Base-by-base conservation (phyloP, 1,140 invertebrate species). In the fruit fly (Drosophila melanogaster) region DNA sequence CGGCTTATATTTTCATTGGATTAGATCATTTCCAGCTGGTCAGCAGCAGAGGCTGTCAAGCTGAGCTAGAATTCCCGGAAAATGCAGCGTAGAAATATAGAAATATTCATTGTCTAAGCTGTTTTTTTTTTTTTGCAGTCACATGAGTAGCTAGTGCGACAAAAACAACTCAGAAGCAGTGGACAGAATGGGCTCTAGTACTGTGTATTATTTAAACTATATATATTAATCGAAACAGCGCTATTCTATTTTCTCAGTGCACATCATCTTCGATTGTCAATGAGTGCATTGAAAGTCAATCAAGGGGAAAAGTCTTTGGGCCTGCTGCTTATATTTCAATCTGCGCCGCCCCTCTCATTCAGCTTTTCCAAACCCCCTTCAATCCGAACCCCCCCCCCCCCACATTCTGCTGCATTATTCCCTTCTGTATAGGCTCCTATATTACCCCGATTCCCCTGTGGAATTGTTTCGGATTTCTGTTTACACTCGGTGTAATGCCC, bases 1-100 rank as follows among this genome's bases (percentile, higher is more conserved):
- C 58, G n/a, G 50, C 3, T 12, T 49, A 30, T 30, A 49, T 60
- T 46, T 64, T 22, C 19, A 38, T 41, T 51, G 46, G 55, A 78
- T 86, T 58, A 77, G 79, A 89, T 89, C 69, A 89, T 73, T 89
- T 87, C 71, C 83, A 89, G 84, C 72, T 87, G 83, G 59, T 76
- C 56, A 44, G 26, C 56, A 44, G 26, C 38, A 38, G 40, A 56
- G 46, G 43, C 46, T 58, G 41, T 41, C 37, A 60, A 51, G 54
- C 57, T 83, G 53, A 64, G 56, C 22, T 37, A 57, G 56, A 85
- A 73, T 85, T 84, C 81, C 49, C 22, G 26, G 73, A 40, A 84
- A 79, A 46, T 49, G 47, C 37, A 59, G 30, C 59, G 1, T 51
- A 70, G 55, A 77, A 77, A 73, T 74, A 72, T 65, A 65, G 15